These are phyloP conservation scores for Gryon sp. DNA, from an alignment of 1,140 invertebrate genomes.

Conservation along the genomic window DNA sequence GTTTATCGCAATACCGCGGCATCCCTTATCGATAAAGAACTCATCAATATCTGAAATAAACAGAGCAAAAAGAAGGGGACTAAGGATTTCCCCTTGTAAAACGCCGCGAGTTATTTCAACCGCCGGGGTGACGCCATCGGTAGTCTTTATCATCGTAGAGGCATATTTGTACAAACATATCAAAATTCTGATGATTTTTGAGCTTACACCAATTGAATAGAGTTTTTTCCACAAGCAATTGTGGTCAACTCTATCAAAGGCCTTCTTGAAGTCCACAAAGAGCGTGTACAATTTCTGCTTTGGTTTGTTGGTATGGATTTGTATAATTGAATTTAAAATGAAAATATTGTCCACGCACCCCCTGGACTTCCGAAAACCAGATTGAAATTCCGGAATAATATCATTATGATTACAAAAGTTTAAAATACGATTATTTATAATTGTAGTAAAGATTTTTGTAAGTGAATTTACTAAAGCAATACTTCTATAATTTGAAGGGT, in stretches of 20 bases:
- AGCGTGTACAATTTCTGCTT: too few species aligned
- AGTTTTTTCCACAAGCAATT: not conserved
- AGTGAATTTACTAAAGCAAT: not conserved
- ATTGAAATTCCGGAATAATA: not conserved
- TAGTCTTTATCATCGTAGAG: not conserved
- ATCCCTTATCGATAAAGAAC: not conserved
- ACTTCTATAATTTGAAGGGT: not conserved
- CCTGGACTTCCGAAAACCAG: not conserved
- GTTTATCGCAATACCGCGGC: slow-evolving; percentile 1
- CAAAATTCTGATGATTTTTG: not conserved
- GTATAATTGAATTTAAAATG: too few species aligned
- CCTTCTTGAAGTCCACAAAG: too few species aligned
- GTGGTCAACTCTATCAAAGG: too few species aligned
- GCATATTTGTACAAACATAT: not conserved
- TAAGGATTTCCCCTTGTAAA: not conserved
- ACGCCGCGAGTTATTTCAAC: not conserved
- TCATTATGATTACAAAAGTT: not conserved
- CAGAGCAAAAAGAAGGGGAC: not conserved
- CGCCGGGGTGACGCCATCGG: not conserved
- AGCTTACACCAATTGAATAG: not conserved
- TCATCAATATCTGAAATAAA: not conserved
- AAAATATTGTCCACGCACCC: too few species aligned
- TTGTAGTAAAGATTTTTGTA: not conserved
- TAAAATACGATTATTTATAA: not conserved
- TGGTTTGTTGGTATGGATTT: too few species aligned